Conservation (phyloP, 2,797 vertebrate genomes). For the Simalia tracyae region DNA sequence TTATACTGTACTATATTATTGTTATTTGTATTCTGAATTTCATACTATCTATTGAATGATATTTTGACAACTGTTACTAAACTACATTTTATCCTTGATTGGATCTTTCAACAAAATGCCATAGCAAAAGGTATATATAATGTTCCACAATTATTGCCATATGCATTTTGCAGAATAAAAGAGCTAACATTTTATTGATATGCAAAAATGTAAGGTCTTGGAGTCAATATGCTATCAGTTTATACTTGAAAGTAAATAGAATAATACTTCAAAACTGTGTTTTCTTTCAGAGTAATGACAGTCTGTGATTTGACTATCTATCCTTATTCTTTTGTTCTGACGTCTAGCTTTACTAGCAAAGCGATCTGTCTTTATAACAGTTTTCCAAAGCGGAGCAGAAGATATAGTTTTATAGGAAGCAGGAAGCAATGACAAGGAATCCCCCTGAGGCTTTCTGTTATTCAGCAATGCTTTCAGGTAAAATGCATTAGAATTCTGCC, state of each 20-base stretch:
- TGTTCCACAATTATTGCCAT: background rate
- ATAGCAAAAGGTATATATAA: background rate
- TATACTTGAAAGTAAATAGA: background rate
- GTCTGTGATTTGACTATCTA: background rate
- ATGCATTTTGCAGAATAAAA: background rate
- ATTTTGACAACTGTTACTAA: background rate
- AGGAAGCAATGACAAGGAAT: conserved; percentile 11
- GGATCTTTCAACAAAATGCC: background rate
- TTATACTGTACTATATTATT: background rate
- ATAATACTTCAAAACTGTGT: background rate
- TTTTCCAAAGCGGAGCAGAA: conserved; percentile 10
- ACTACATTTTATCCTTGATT: background rate
- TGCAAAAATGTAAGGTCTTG: background rate
- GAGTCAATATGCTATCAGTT: background rate
- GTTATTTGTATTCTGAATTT: background rate
- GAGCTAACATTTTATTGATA: background rate
- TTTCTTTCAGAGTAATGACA: background rate
- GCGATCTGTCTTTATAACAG: background rate
- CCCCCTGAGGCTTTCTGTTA: background rate
- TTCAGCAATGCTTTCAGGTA: conserved; percentile 8
- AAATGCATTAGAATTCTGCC: conserved; percentile 17
- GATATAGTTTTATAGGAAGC: conserved; percentile 18
- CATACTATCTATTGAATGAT: background rate
- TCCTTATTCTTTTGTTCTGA: background rate
- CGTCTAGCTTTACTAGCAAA: conserved; percentile 20